Evolutionary conservation across 2,797 vertebrate genomes (phyloP), one percentile per base, ranked within the genome.

Genomic region (Hydrocynus forskahlii): DNA sequence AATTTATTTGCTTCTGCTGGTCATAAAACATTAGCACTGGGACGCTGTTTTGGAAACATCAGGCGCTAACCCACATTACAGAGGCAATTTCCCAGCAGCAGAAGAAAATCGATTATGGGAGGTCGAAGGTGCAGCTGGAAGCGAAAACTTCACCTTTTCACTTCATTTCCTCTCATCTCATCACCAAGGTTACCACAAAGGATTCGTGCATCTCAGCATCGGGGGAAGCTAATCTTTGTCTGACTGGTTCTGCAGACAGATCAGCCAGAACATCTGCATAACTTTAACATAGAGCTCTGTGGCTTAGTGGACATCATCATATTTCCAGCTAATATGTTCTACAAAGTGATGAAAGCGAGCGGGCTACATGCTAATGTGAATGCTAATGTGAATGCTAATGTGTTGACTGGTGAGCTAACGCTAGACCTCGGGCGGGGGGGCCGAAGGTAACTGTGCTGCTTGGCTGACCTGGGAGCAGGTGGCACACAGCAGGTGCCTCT

Each of bases 101-200:
- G 23, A 55, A 16, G 71, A 7, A 72, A 38, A 76, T 72, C 45
- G 17, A 76, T 76, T 29, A 43, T 5, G 72, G 38, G 48, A 25
- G 21, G 55, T 48, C 50, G 19, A 48, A 70, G 19, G 66, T 66
- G 57, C 55, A 35, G 54, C 66, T 50, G 50, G 1, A 21, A 52
- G 63, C 21, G 40, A 43, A 74, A 71, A 54, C 71, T 52, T 76
- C 25, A 79, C 83, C 78, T 87, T 87, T 19, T 85, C 54, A 82
- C 83, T 79, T 85, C 81, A 89, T 89, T 85, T 84, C 70, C 88
- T 90, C 88, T 84, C 75, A 86, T 85, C 77, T 40, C 82, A 92
- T 95, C 92, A 86, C 91, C 90, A 95, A 94, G 92, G 93, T 76
- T 63, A 85, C 81, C 90, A 38, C 67, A 76, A 85, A 84, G 88